Evolutionary conservation across 2,888 invertebrate genomes (phyloP), one percentile per base, ranked within the genome.

Genomic region (Agrochola macilenta): DNA sequence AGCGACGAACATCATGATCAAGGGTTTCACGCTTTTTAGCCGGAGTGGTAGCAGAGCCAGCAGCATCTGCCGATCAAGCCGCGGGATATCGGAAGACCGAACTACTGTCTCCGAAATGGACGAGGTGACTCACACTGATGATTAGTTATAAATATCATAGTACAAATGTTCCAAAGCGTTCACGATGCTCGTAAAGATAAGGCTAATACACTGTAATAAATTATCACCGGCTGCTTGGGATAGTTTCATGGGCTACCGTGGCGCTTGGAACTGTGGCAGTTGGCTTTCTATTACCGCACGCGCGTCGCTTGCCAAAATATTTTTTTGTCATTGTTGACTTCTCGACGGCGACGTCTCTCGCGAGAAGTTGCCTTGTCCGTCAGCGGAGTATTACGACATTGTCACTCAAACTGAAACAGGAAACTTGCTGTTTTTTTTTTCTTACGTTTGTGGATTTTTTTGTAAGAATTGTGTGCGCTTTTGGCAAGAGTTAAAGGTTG

Each of bases 1-100:
- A 84, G 98, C 98, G 0, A 98, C 98, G 46, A 98, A 98, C 92
- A 98, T 98, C 84, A 97, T 98, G 97, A 98, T 98, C 75, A 98
- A 98, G 92, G 98, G 98, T 1, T 98, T 98, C 93, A 98, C 98
- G 90, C 95, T 98, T 89, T 98, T 97, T 87, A 97, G 97, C 85
- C 93, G 96, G 68, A 96, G 90, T 83, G 95, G 96, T 76, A 97
- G 97, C 89, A 95, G 97, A 90, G 97, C 97, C 4, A 97, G 97
- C 91, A 97, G 97, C 89, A 92, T 97, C 64, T 96, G 96, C 87
- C 90, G 95, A 75, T 95, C 96, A 12, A 95, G 95, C 12, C 93
- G 97, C 80, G 97, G 97, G 61, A 95, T 97, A 81, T 97, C 97
- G 46, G 97, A 97, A 91, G 98, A 98, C 91, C 95, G 97, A 79